Conservation (phyloP, 1,140 invertebrate genomes). For the Cydia splendana region DNA sequence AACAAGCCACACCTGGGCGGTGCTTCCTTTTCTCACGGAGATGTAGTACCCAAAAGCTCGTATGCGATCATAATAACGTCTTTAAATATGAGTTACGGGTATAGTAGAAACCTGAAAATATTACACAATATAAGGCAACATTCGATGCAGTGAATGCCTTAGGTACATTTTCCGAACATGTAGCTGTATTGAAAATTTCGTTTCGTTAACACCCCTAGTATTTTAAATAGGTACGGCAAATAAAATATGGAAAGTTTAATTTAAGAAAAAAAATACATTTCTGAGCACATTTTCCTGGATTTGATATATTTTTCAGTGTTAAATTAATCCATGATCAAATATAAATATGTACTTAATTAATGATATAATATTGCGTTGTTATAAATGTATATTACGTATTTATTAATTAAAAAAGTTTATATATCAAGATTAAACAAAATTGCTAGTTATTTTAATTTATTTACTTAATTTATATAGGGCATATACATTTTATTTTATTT, state of each 20-base stretch:
- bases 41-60: neutral
- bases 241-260: neutral
- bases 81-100: constrained; percentile 20
- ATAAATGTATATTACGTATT: too few relatives aligned
- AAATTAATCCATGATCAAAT: too few relatives aligned
- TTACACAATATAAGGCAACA: constrained; percentile 19
- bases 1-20: neutral
- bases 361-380: too few relatives aligned
- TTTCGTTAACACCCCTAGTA: neutral
- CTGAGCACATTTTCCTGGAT: too few relatives aligned
- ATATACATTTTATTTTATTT: too few relatives aligned
- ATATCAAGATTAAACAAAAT: too few relatives aligned
- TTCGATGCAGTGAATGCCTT: neutral
- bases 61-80: constrained; percentile 22
- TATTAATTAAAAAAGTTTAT: too few relatives aligned
- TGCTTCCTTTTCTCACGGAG: constrained; percentile 5
- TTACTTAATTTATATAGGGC: too few relatives aligned
- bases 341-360: too few relatives aligned
- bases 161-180: neutral
- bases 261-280: neutral
- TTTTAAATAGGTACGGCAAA: neutral
- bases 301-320: too few relatives aligned
- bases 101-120: constrained; percentile 16
- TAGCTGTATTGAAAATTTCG: neutral
- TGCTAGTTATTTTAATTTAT: too few relatives aligned